These are phyloP conservation scores for Rapana venosa DNA, from an alignment of 2,888 invertebrate species.

Conservation along the genomic window DNA sequence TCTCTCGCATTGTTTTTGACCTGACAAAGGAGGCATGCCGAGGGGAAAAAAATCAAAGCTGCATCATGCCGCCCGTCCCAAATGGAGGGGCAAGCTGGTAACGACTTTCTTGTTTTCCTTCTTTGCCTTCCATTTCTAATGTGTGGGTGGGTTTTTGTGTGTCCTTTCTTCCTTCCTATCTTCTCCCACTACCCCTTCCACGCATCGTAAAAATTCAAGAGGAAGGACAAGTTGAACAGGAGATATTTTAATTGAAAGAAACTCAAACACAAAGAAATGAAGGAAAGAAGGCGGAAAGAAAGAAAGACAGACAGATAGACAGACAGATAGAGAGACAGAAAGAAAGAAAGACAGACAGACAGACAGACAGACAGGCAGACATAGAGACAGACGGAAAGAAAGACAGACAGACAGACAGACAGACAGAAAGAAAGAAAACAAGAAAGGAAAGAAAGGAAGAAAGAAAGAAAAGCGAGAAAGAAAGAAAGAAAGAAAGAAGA, in stretches of 20 bases:
- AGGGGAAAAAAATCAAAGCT: no score
- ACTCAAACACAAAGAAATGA: no score
- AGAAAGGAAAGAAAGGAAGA: conserved; percentile 4
- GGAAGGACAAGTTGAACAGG: no score
- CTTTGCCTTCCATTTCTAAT: no score
- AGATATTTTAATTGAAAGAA: no score
- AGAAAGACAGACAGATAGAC: background rate
- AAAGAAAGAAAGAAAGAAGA: background rate
- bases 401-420: background rate
- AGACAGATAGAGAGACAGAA: background rate
- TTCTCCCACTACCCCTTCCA: no score
- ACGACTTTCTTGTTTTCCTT: no score
- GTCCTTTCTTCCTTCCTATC: no score
- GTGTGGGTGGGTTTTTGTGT: no score
- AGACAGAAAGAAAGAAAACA: background rate
- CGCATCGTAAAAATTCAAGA: no score
- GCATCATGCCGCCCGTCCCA: no score
- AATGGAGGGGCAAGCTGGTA: no score
- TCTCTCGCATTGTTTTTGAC: background rate
- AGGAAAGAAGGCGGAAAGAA: background rate
- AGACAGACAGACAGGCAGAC: background rate
- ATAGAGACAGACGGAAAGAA: background rate
- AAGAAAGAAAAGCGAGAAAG: background rate
- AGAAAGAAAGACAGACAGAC: background rate
- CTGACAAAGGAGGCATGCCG: background rate